Evolutionary conservation across 2,888 invertebrate species (phyloP), one percentile per base, ranked within the genome.

Genomic region (Dryococelus australis): DNA sequence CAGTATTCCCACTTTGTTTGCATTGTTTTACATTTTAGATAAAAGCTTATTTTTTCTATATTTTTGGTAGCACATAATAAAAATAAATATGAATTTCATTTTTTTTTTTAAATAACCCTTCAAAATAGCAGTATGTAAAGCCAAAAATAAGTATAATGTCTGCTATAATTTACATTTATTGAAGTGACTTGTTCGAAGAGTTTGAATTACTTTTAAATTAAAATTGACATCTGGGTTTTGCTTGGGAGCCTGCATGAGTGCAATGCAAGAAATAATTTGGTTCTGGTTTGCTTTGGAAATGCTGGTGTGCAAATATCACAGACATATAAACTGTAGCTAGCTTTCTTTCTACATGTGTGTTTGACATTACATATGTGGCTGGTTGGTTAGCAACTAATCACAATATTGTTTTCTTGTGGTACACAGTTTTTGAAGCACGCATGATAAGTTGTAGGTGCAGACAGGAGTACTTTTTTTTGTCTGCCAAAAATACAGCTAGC

Each of bases 241-340:
- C 65, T 65, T 65, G 65, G 65, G 65, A 20, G n/a, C 65, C 24
- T 65, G 65, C 65, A 65, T 65, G 65, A 65, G 16, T 65, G 65
- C 65, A 65, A 65, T 65, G 65, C 65, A 65, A 65, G 20, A n/a
- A 65, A n/a, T 65, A n/a, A 65, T 65, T 65, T 65, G 65, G 65
- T 65, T 65, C 65, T 65, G 65, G 65, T 65, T 65, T 65, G 65
- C 65, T 65, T 65, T 65, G 12, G 0, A 65, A 65, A 65, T 65
- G 65, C n/a, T 65, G 65, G 65, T 65, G 51, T 65, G 65, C 65
- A 65, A n/a, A 65, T 9, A 65, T n/a, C 16, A 20, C n/a, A 24
- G 24, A 65, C 65, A 65, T n/a, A 24, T n/a, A 20, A 10, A 65
- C 65, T 65, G 65, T 65, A 65, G 65, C 13, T 65, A 65, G 65